Evolutionary conservation across 2,797 vertebrate species (phyloP).

Genomic region (Poecile montanus): DNA sequence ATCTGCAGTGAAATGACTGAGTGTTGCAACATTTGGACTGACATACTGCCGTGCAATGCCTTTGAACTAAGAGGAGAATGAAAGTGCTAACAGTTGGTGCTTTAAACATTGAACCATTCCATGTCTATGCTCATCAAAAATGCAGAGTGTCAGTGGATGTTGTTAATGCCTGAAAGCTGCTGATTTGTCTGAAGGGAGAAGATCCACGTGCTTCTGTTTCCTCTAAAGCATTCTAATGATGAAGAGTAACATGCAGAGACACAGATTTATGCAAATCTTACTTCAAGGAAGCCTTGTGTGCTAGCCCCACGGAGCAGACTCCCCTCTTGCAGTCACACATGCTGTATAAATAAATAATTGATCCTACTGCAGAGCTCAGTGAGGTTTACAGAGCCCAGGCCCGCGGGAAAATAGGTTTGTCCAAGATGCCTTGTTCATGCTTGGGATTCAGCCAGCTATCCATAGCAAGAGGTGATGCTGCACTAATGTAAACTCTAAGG

Average conservation of each 20-base stretch:
- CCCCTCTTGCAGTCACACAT: slow-evolving; percentile 12
- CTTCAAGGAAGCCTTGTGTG: slow-evolving; percentile 31
- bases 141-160: slow-evolving; percentile 53
- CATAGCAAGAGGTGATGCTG: slow-evolving; percentile 32
- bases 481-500: neutral
- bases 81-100: slow-evolving; percentile 61
- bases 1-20: slow-evolving; percentile 63
- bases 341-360: slow-evolving; percentile 2
- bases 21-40: slow-evolving; percentile 73
- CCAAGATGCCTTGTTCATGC: slow-evolving; percentile 3
- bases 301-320: slow-evolving; percentile 43
- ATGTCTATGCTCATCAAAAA: slow-evolving; percentile 64
- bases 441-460: slow-evolving; percentile 43
- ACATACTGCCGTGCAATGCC: slow-evolving; percentile 53
- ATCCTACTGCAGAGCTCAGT: slow-evolving; percentile 29
- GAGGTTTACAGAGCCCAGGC: slow-evolving; percentile 69
- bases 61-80: slow-evolving; percentile 66
- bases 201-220: slow-evolving; percentile 57
- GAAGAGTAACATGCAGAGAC: slow-evolving; percentile 58
- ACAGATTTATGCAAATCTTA: slow-evolving; percentile 48
- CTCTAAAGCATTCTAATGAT: slow-evolving; percentile 69
- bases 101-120: slow-evolving; percentile 72
- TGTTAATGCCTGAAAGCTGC: slow-evolving; percentile 67
- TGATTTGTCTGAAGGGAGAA: slow-evolving; percentile 70
- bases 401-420: slow-evolving; percentile 50